Conservation (phyloP, 2,113 vertebrate species). For the Amblyopsis rosae region DNA sequence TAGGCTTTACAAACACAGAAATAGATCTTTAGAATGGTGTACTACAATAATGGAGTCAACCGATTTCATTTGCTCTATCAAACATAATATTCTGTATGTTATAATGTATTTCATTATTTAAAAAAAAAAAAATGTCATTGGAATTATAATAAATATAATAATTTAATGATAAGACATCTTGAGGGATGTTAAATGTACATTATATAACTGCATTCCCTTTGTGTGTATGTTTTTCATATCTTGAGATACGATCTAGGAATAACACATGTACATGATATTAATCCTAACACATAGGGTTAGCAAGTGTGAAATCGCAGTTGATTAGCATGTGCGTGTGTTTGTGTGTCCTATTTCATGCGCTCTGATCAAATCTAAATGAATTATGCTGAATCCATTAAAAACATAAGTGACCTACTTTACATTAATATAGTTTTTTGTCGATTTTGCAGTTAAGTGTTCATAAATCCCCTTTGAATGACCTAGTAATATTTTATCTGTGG, state of each 20-base stretch:
- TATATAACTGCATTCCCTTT: no score
- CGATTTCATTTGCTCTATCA: neutral
- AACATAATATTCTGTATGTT: no score
- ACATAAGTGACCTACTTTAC: constrained; percentile 69
- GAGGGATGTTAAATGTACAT: no score
- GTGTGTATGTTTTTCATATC: no score
- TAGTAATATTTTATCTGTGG: neutral
- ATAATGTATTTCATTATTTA: no score
- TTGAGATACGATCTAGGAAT: constrained; percentile 38
- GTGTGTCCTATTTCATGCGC: constrained; percentile 56
- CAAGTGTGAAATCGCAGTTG: constrained; percentile 60
- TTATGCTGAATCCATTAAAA: constrained; percentile 66
- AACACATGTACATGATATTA: constrained; percentile 26
- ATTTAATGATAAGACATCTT: no score
- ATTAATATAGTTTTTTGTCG: constrained; percentile 45
- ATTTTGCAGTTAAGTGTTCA: constrained; percentile 21
- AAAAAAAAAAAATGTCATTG: no score
- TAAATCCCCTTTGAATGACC: constrained; percentile 31
- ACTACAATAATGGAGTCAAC: neutral
- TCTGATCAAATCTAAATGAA: constrained; percentile 60
- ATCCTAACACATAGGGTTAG: constrained; percentile 58
- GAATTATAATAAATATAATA: no score
- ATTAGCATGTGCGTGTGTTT: constrained; percentile 35
- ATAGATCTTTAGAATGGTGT: constrained; percentile 32
- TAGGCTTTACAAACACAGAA: constrained; percentile 24